A percentile compares a stretch with the other conserved stretches of the same genome.
Conservation (phyloP, 2,797 vertebrate species). For the Sebastes alutus region DNA sequence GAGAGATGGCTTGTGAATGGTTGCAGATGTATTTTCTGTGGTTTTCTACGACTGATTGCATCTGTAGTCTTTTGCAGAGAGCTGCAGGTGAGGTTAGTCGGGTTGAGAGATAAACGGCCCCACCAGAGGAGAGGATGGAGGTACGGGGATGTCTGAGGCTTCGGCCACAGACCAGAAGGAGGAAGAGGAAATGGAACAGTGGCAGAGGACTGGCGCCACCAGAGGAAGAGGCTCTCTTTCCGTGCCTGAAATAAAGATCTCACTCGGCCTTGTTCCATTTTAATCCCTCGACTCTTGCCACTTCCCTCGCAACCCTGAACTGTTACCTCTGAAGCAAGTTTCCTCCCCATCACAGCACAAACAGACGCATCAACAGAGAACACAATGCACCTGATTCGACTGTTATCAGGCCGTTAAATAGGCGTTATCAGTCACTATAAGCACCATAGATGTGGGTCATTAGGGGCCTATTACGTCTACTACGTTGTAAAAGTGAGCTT, state of each 20-base stretch:
- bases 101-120: neutral
- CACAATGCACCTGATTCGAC: neutral
- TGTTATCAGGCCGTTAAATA: too few relatives aligned
- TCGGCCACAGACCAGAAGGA: conserved; percentile 42
- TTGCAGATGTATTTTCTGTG: neutral
- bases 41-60: neutral
- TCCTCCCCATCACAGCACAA: conserved; percentile 7
- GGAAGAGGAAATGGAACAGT: conserved; percentile 79
- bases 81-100: neutral
- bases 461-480: too few relatives aligned
- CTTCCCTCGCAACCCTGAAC: conserved; percentile 74
- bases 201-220: conserved; percentile 73
- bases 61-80: neutral
- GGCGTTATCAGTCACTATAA: too few relatives aligned
- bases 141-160: conserved; percentile 3
- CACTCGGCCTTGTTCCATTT: conserved; percentile 72
- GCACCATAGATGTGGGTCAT: too few relatives aligned
- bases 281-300: conserved; percentile 68
- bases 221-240: conserved; percentile 79
- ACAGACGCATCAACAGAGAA: neutral
- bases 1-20: neutral
- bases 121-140: conserved; percentile 19
- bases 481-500: too few relatives aligned
- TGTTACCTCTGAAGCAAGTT: conserved; percentile 49
- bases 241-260: conserved; percentile 76